A percentile compares a stretch with the other conserved stretches of the same genome.
Conservation (phyloP, 2,888 invertebrate species). For the Beris morrisii region DNA sequence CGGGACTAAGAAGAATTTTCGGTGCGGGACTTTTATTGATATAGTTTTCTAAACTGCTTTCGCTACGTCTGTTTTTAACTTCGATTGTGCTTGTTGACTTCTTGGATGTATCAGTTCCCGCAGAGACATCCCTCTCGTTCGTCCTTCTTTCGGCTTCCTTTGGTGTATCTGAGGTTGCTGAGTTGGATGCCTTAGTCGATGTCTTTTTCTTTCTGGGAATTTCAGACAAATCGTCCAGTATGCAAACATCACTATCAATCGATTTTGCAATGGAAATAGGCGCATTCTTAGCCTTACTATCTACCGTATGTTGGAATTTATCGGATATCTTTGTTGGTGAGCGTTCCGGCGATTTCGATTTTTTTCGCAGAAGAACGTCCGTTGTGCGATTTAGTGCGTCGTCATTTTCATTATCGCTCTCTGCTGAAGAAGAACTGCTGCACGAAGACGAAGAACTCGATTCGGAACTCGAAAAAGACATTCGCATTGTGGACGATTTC, state of each 20-base stretch:
- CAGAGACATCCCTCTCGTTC: too few species aligned
- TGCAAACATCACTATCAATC: conserved; percentile 19
- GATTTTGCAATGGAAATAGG: conserved; percentile 10
- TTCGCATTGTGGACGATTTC: conserved; percentile 47
- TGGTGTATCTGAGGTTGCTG: too few species aligned
- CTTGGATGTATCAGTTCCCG: too few species aligned
- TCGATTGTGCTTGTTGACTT: too few species aligned
- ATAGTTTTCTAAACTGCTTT: too few species aligned
- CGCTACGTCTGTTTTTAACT: too few species aligned
- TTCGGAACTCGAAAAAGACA: conserved; percentile 57
- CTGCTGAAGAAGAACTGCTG: conserved; percentile 62
- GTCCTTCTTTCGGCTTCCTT: too few species aligned
- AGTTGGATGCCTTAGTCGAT: too few species aligned
- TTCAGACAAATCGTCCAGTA: conserved; percentile 19
- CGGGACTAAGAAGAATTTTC: conserved; percentile 30
- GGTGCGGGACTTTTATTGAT: not conserved
- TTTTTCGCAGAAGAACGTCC: not conserved
- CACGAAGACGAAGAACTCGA: conserved; percentile 63
- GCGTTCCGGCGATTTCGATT: not conserved
- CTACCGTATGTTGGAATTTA: not conserved
- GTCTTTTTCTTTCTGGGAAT: not conserved
- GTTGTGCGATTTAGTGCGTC: not conserved
- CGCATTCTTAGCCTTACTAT: not conserved
- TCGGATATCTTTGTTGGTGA: not conserved
- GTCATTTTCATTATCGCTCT: conserved; percentile 60